phyloP scores from a whole-genome alignment of 2,797 vertebrate species.

The Cygnus olor region DNA sequence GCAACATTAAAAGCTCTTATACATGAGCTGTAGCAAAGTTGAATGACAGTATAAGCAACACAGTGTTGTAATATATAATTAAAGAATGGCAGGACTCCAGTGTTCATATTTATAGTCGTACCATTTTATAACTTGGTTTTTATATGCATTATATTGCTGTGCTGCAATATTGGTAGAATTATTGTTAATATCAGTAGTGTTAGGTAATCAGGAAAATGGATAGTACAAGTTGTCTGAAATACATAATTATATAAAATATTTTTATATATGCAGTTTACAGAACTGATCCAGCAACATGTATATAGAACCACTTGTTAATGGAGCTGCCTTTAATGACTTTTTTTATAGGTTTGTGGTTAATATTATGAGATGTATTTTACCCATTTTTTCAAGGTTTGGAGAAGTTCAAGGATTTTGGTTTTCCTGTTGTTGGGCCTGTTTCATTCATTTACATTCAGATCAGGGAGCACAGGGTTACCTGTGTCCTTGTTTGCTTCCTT shows the following conservation, averaged over 20 bases:
- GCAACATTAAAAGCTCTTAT: not conserved
- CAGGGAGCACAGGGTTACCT: not conserved
- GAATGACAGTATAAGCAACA: not conserved
- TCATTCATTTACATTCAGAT: not conserved
- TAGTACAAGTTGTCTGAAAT: not conserved
- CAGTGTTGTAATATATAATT: not conserved
- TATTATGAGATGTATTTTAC: not conserved
- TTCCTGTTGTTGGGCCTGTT: not conserved
- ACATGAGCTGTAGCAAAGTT: not conserved
- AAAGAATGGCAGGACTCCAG: not conserved
- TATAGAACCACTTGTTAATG: not conserved
- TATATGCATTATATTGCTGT: not conserved
- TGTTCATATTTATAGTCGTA: not conserved
- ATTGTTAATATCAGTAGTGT: not conserved
- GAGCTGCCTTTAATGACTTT: not conserved
- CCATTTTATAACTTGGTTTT: not conserved
- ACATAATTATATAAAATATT: not conserved
- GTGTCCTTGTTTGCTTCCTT: not conserved
- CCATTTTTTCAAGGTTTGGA: not conserved
- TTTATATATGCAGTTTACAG: not conserved
- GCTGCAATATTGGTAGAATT: not conserved
- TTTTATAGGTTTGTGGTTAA: not conserved
- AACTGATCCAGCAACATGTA: not conserved
- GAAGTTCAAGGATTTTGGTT: not conserved
- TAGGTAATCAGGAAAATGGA: not conserved